Percentiles rank a stretch among this genome's conserved stretches.
Evolutionary conservation across 2,113 vertebrate species (phyloP).

Genomic region (Microcebus jonahi): DNA sequence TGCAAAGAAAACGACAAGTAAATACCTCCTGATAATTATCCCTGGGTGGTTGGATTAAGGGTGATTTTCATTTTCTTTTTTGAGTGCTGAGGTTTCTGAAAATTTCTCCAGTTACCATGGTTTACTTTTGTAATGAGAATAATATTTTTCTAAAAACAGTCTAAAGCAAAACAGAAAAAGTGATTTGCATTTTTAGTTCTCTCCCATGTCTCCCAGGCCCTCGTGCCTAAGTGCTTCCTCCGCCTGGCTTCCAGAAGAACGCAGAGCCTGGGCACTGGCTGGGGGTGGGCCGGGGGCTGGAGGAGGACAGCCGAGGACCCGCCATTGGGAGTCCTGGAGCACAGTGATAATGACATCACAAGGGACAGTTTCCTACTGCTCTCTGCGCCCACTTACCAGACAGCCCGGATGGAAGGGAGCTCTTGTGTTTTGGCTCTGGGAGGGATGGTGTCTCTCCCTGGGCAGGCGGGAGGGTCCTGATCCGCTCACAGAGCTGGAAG

Average conservation of each 20-base stretch:
- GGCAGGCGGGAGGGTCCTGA: not conserved
- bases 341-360: not conserved
- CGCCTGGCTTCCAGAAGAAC: accelerated
- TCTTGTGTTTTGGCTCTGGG: not conserved
- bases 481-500: not conserved
- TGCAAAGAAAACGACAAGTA: not conserved
- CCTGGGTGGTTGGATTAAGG: not conserved
- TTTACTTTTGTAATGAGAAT: slow-evolving; percentile 58
- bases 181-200: slow-evolving; percentile 15
- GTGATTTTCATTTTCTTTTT: slow-evolving; percentile 7
- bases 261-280: not conserved
- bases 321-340: no score
- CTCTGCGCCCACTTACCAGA: not conserved
- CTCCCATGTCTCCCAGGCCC: not conserved
- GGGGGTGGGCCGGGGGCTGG: not conserved
- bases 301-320: not conserved
- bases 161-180: not conserved
- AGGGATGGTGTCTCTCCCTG: not conserved
- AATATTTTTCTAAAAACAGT: not conserved
- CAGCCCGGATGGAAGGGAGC: not conserved
- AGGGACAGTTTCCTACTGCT: not conserved
- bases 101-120: not conserved
- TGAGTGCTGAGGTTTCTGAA: not conserved
- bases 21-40: not conserved
- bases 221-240: not conserved